phyloP scores from a whole-genome alignment of 2,888 invertebrate species.

The Metopia argyrocephala region DNA sequence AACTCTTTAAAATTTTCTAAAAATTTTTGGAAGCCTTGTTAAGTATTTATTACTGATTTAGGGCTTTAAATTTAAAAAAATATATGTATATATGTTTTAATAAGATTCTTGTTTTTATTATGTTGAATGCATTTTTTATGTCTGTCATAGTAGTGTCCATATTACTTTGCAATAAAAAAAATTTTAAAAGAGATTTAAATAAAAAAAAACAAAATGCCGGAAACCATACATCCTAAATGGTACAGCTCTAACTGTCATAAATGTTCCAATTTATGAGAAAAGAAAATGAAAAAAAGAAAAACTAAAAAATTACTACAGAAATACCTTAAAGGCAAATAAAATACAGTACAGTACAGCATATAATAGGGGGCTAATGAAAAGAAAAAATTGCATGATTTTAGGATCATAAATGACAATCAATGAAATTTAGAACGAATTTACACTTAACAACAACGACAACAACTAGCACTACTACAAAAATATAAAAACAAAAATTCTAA shows the following conservation, averaged over 20 bases:
- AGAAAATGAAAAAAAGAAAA: neutral
- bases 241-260: neutral
- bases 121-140: no score
- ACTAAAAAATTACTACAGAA: neutral
- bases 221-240: neutral
- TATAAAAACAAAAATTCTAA: conserved; percentile 4
- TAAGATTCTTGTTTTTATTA: no score
- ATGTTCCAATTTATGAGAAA: neutral
- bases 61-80: no score
- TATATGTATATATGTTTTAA: no score
- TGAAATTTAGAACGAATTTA: conserved; percentile 39
- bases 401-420: conserved; percentile 39
- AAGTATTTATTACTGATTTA: no score
- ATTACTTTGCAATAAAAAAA: no score
- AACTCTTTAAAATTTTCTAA: no score
- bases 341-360: neutral
- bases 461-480: neutral
- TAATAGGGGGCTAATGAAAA: neutral
- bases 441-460: conserved; percentile 35
- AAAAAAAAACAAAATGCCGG: neutral
- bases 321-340: neutral
- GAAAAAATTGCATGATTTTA: conserved; percentile 42
- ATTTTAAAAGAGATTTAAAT: no score
- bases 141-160: no score
- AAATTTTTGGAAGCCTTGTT: no score